A percentile compares a stretch with the other conserved stretches of the same genome.
Evolutionary conservation across 2,797 vertebrate species (phyloP).

Genomic region (Kryptopterus vitreolus): DNA sequence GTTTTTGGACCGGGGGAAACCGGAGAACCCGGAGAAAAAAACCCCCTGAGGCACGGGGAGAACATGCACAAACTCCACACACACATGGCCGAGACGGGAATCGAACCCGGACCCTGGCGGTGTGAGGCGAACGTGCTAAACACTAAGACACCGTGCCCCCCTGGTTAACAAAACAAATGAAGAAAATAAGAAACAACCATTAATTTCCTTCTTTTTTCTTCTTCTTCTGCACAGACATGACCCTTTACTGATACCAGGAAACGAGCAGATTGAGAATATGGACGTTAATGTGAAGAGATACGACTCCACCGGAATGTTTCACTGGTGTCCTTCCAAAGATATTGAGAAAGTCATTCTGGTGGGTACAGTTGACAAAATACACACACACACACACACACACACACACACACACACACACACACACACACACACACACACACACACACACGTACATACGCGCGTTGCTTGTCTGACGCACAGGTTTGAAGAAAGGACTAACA

Average conservation of each 20-base stretch:
- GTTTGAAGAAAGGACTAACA: not conserved
- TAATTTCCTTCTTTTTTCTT: not conserved
- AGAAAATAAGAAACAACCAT: not conserved
- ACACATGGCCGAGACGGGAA: too few species aligned
- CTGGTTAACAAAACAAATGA: not conserved
- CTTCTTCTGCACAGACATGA: slow-evolving; percentile 82
- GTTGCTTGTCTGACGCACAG: not conserved
- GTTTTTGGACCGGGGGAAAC: too few species aligned
- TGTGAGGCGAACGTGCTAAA: too few species aligned
- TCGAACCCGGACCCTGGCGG: too few species aligned
- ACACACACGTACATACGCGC: too few species aligned
- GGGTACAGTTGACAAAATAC: slow-evolving; percentile 64
- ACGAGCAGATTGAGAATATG: slow-evolving; percentile 98
- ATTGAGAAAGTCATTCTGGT: slow-evolving; percentile 99
- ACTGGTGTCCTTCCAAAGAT: slow-evolving; percentile 96
- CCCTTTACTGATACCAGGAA: slow-evolving; percentile 92
- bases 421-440: not conserved
- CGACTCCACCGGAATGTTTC: slow-evolving; percentile 99
- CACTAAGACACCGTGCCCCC: too few species aligned
- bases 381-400: not conserved
- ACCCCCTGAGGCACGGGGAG: too few species aligned
- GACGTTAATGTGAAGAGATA: slow-evolving; percentile 98
- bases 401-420: not conserved
- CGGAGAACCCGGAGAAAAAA: too few species aligned
- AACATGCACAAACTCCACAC: too few species aligned